phyloP scores from a whole-genome alignment of 2,113 vertebrate species.

The Emydura subglobosa region DNA sequence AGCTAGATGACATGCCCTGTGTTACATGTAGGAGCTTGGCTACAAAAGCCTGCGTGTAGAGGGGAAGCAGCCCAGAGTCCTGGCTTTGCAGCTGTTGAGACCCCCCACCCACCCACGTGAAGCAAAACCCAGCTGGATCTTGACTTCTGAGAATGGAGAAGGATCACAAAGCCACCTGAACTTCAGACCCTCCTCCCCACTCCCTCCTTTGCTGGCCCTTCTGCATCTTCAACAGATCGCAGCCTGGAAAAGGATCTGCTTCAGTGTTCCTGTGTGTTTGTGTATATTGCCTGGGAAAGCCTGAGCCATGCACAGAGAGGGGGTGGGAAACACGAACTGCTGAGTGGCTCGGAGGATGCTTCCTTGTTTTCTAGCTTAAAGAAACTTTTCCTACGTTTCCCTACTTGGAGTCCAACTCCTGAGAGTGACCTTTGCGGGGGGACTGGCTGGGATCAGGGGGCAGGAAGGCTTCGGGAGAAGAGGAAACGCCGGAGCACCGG shows the following conservation, averaged over 20 bases:
- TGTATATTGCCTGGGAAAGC: not conserved
- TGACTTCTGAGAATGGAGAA: not conserved
- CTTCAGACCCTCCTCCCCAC: not conserved
- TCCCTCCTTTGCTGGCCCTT: not conserved
- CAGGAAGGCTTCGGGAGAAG: not conserved
- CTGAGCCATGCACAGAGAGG: not conserved
- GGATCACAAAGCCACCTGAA: not conserved
- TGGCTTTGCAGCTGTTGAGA: not conserved
- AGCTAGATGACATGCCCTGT: not conserved
- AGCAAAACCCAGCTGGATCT: not conserved
- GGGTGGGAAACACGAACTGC: not conserved
- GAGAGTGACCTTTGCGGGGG: no score
- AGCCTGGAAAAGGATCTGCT: no score
- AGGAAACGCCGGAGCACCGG: not conserved
- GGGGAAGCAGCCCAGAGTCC: not conserved
- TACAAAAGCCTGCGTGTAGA: not conserved
- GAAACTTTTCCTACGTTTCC: not conserved
- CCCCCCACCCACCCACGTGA: not conserved
- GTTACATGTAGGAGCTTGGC: not conserved
- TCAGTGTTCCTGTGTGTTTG: not conserved
- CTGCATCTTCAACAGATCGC: not conserved
- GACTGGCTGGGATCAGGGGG: no score
- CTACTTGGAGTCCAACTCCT: not conserved
- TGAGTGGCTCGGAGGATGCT: not conserved
- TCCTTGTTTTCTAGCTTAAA: not conserved